phyloP scores from a whole-genome alignment of 2,797 vertebrate species.

The Acanthis flammea region DNA sequence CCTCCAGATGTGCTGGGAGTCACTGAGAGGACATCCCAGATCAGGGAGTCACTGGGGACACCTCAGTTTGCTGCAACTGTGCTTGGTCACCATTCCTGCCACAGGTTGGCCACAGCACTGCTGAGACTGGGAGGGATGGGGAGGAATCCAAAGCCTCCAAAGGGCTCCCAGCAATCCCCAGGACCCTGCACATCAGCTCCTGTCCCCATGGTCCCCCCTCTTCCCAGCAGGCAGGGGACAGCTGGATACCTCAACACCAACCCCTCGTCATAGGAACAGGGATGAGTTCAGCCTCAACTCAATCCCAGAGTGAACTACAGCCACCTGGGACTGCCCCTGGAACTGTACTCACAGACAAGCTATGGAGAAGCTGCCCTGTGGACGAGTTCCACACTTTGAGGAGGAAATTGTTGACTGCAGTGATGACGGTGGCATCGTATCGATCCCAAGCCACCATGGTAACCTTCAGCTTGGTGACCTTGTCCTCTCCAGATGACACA shows the following conservation, averaged over 20 bases:
- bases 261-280: background rate
- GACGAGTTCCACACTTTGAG: conserved; percentile 94
- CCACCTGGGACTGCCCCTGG: background rate
- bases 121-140: background rate
- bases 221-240: background rate
- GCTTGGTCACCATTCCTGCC: background rate
- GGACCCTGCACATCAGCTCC: background rate
- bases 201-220: background rate
- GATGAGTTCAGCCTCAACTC: background rate
- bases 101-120: background rate
- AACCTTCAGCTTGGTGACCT: conserved; percentile 91
- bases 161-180: background rate
- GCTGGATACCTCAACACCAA: background rate
- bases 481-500: conserved; percentile 85
- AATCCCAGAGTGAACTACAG: background rate
- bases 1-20: background rate
- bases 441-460: conserved; percentile 99
- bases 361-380: conserved; percentile 90
- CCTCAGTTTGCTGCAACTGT: background rate
- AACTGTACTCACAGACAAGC: conserved; percentile 85
- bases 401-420: conserved; percentile 95
- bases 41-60: background rate
- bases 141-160: background rate
- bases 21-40: background rate
- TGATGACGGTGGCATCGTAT: conserved; percentile 88